A percentile compares a stretch with the other conserved stretches of the same genome.
Evolutionary conservation across 2,888 invertebrate species (phyloP).

Genomic region (Drosophila fulvimacula): DNA sequence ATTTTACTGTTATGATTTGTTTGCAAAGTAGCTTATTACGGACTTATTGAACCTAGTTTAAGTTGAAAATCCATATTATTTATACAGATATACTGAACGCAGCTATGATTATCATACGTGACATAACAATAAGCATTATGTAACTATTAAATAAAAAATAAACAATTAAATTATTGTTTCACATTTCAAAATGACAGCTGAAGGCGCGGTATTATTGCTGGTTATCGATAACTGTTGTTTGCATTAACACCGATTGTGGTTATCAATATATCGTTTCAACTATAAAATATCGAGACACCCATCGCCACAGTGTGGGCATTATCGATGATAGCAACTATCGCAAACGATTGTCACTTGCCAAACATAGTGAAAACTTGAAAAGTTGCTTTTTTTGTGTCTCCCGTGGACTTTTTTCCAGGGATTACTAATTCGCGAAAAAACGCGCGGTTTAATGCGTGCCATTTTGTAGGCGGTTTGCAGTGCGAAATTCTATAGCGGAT

Average conservation of each 20-base stretch:
- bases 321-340: constrained; percentile 36
- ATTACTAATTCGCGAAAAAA: constrained; percentile 69
- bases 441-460: constrained; percentile 52
- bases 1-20: constrained; percentile 9
- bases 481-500: constrained; percentile 24
- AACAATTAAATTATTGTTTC: constrained; percentile 34
- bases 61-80: constrained; percentile 51
- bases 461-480: constrained; percentile 36
- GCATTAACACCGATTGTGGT: constrained; percentile 10
- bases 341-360: constrained; percentile 53
- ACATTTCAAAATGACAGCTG: constrained; percentile 26
- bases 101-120: constrained; percentile 67
- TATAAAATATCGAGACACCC: constrained; percentile 8
- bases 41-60: constrained; percentile 19
- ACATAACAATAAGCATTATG: constrained; percentile 72
- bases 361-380: constrained; percentile 77
- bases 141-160: constrained; percentile 61
- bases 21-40: constrained; percentile 32
- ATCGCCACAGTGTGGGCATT: neutral
- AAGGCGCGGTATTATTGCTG: neutral
- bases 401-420: constrained; percentile 76
- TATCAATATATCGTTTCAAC: constrained; percentile 18
- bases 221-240: constrained; percentile 15
- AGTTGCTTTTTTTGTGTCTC: constrained; percentile 69
- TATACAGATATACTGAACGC: constrained; percentile 44